Evolutionary conservation across 2,888 invertebrate species (phyloP).

Genomic region (Geotrupes spiniger): DNA sequence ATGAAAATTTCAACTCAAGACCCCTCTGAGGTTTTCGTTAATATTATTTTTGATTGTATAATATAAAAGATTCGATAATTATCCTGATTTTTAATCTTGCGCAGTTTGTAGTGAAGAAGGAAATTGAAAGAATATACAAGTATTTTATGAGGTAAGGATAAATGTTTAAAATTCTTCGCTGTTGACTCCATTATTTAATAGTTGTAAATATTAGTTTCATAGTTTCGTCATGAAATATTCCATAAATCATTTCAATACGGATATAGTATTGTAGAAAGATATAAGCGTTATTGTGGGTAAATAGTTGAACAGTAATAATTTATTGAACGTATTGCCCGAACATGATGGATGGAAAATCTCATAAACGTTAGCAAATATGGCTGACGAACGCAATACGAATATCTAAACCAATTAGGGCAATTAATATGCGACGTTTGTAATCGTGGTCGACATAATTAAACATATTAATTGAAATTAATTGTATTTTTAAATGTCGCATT

Average conservation of each 20-base stretch:
- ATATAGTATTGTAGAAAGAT: neutral
- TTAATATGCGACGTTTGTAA: slow-evolving; percentile 30
- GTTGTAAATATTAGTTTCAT: too few relatives aligned
- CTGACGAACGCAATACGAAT: slow-evolving; percentile 24
- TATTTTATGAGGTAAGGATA: too few relatives aligned
- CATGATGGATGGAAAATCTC: slow-evolving; percentile 18
- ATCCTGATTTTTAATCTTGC: too few relatives aligned
- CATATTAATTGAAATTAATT: slow-evolving; percentile 31
- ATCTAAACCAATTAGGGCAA: slow-evolving; percentile 27
- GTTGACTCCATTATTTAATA: too few relatives aligned
- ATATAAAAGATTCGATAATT: too few relatives aligned
- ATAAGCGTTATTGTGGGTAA: slow-evolving; percentile 2
- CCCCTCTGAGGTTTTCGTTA: too few relatives aligned
- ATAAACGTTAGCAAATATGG: slow-evolving; percentile 20
- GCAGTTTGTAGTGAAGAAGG: too few relatives aligned
- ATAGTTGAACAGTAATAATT: slow-evolving; percentile 17
- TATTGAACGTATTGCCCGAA: slow-evolving; percentile 8
- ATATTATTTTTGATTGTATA: too few relatives aligned
- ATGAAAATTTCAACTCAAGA: too few relatives aligned
- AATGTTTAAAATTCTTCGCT: too few relatives aligned
- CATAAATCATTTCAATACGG: neutral
- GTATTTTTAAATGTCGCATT: slow-evolving; percentile 20
- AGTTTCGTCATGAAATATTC: too few relatives aligned
- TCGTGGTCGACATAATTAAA: slow-evolving; percentile 28
- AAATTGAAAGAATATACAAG: too few relatives aligned